A percentile compares a stretch with the other conserved stretches of the same genome.
These are phyloP conservation scores for Scelioninae gen. 1 DNA, from an alignment of 2,888 invertebrate genomes.

Conservation along the genomic window DNA sequence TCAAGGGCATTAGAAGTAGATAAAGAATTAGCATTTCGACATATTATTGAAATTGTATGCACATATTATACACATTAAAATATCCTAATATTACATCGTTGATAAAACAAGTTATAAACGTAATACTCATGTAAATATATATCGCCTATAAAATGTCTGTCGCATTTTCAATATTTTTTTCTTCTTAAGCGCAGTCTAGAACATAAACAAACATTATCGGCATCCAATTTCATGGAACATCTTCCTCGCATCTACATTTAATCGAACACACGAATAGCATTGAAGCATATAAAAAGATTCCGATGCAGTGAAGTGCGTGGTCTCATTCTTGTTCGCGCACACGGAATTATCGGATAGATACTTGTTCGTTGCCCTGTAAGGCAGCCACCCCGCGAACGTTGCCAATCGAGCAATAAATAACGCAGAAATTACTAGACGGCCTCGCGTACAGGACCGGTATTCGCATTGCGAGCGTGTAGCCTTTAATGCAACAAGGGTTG, in stretches of 20 bases:
- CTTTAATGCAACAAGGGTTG: conserved; percentile 71
- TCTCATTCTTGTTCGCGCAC: conserved; percentile 66
- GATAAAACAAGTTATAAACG: conserved; percentile 1
- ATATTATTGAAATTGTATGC: no score
- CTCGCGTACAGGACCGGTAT: conserved; percentile 67
- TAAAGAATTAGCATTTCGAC: no score
- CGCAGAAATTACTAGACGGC: conserved; percentile 75
- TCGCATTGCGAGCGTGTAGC: conserved; percentile 58
- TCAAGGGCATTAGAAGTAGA: no score
- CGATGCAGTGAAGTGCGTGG: conserved; percentile 50
- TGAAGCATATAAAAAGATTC: conserved; percentile 47
- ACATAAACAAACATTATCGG: conserved; percentile 47
- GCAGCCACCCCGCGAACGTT: conserved; percentile 72
- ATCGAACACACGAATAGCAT: conserved; percentile 61
- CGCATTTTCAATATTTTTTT: conserved; percentile 8
- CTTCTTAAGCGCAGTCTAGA: conserved; percentile 12
- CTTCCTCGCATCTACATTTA: conserved; percentile 61
- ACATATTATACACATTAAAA: no score
- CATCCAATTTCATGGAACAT: conserved; percentile 62
- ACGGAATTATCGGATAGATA: conserved; percentile 60
- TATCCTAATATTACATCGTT: no score
- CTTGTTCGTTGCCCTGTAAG: conserved; percentile 70
- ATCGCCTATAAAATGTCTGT: conserved; percentile 29
- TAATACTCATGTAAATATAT: conserved; percentile 16
- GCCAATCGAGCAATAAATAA: conserved; percentile 76